A percentile compares a stretch with the other conserved stretches of the same genome.
Conservation (phyloP, 2,113 vertebrate genomes). For the Rhinoderma darwinii region DNA sequence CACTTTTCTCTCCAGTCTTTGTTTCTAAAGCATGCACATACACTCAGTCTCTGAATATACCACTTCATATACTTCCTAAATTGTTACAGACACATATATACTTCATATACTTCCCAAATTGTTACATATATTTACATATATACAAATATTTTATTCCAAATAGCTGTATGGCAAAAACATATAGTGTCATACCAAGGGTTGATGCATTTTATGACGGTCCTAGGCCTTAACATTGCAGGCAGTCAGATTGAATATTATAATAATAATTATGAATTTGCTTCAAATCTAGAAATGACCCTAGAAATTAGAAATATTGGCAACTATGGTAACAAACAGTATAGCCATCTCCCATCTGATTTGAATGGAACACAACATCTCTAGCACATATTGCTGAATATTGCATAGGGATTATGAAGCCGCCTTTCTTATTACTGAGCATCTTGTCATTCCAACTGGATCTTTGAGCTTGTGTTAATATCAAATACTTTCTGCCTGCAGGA, state of each 20-base stretch:
- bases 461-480: slow-evolving; percentile 27
- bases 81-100: too few relatives aligned
- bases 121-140: not conserved
- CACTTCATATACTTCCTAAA: too few relatives aligned
- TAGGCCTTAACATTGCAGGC: not conserved
- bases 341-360: slow-evolving; percentile 20
- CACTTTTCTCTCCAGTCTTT: too few relatives aligned
- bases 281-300: not conserved
- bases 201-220: not conserved
- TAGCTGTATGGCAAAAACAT: too few relatives aligned
- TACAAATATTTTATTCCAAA: not conserved
- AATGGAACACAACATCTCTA: slow-evolving; percentile 2
- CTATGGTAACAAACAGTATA: slow-evolving; percentile 18
- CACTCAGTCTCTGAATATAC: too few relatives aligned
- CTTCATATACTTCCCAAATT: too few relatives aligned
- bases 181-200: not conserved
- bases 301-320: not conserved
- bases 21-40: too few relatives aligned
- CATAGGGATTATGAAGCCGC: not conserved
- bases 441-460: slow-evolving; percentile 32
- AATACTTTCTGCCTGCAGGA: slow-evolving; percentile 20
- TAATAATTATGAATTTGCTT: not conserved
- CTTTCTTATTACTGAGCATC: slow-evolving; percentile 36
- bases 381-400: slow-evolving; percentile 26
- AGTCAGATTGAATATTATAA: not conserved